Percentiles rank a stretch among this genome's conserved stretches.
Evolutionary conservation across 2,797 vertebrate genomes (phyloP).

Genomic region (Mormyrops attenuatus): DNA sequence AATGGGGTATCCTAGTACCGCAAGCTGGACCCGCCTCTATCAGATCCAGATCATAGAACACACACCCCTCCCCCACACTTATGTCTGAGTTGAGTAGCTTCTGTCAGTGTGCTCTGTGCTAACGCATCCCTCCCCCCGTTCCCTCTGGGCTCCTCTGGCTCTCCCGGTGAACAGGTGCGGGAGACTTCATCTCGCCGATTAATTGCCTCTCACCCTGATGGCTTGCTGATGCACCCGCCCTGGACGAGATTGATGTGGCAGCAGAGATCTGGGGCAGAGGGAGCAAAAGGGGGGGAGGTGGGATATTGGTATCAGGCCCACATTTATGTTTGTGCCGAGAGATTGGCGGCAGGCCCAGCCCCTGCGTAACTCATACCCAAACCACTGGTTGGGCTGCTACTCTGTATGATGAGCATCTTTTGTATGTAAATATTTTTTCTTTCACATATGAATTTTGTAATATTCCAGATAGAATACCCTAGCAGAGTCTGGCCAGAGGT

Average conservation of each 20-base stretch:
- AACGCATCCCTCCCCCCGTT: neutral
- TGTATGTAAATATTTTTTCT: neutral
- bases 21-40: neutral
- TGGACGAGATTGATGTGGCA: neutral
- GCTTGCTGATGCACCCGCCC: neutral
- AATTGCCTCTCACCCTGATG: conserved; percentile 10
- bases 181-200: neutral
- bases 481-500: neutral
- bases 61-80: neutral
- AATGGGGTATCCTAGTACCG: neutral
- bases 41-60: neutral
- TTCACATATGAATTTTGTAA: neutral
- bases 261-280: neutral
- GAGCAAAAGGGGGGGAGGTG: neutral
- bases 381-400: neutral
- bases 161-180: conserved; percentile 3
- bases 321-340: neutral
- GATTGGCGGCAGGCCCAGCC: neutral
- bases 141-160: neutral
- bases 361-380: neutral
- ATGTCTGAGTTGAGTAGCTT: neutral
- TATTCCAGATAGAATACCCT: neutral
- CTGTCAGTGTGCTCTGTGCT: neutral
- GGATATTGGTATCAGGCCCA: neutral
- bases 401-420: neutral